These are phyloP conservation scores for Ischnura elegans DNA, from an alignment of 2,888 invertebrate species.

Conservation along the genomic window DNA sequence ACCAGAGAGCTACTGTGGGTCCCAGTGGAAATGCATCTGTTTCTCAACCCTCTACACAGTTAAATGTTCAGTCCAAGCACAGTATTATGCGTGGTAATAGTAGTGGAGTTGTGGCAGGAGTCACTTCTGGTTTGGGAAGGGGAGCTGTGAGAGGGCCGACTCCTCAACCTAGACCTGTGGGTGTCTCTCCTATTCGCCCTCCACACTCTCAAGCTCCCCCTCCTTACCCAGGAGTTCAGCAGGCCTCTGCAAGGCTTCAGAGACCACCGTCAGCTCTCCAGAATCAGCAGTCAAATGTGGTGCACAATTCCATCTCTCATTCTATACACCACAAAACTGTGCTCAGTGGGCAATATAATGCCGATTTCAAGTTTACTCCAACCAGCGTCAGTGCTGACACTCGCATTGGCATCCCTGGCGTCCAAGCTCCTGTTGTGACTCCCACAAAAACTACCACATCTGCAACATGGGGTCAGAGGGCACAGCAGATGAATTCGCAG, in stretches of 20 bases:
- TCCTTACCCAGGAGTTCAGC: slow-evolving; percentile 72
- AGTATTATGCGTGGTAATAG: slow-evolving; percentile 67
- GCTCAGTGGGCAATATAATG: slow-evolving; percentile 55
- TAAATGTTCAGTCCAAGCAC: slow-evolving; percentile 63
- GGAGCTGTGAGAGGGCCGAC: slow-evolving; percentile 22
- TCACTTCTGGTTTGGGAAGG: slow-evolving; percentile 24
- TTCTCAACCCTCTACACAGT: slow-evolving; percentile 64
- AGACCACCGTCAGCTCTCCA: slow-evolving; percentile 56
- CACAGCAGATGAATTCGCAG: background rate
- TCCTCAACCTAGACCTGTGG: slow-evolving; percentile 55
- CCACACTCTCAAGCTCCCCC: slow-evolving; percentile 72
- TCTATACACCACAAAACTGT: slow-evolving; percentile 50
- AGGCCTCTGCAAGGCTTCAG: slow-evolving; percentile 69
- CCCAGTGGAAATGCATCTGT: slow-evolving; percentile 28
- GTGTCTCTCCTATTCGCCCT: slow-evolving; percentile 51
- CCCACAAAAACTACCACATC: slow-evolving; percentile 47
- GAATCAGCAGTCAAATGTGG: slow-evolving; percentile 47
- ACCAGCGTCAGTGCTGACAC: slow-evolving; percentile 59
- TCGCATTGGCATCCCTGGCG: slow-evolving; percentile 66
- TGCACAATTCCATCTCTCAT: slow-evolving; percentile 60
- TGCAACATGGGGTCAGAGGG: slow-evolving; percentile 57
- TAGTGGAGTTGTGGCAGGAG: slow-evolving; percentile 56
- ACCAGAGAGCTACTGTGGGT: slow-evolving; percentile 24
- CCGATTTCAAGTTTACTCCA: slow-evolving; percentile 40
- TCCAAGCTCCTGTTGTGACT: slow-evolving; percentile 30